Percentiles rank a stretch among this genome's conserved stretches.
Conservation (phyloP, 2,113 vertebrate genomes). For the Plotosus lineatus region DNA sequence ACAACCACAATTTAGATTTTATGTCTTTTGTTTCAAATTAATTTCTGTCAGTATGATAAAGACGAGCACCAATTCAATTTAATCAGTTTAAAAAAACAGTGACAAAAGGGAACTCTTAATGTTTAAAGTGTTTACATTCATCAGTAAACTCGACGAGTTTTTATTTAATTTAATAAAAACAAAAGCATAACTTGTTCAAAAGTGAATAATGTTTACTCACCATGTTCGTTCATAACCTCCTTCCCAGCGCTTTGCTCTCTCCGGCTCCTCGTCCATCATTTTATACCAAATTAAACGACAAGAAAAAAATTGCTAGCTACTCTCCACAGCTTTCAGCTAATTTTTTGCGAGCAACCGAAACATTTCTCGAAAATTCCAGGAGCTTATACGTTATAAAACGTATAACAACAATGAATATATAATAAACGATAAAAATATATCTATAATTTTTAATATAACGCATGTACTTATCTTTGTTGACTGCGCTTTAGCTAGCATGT, state of each 20-base stretch:
- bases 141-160: no score
- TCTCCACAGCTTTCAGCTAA: neutral
- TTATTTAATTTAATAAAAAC: no score
- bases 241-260: constrained; percentile 94
- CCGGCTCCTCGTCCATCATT: constrained; percentile 92
- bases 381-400: no score
- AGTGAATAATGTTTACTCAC: constrained; percentile 61
- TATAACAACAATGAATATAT: no score
- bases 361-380: neutral
- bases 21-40: neutral
- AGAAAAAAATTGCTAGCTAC: neutral
- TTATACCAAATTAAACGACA: neutral
- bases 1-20: neutral
- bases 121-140: no score
- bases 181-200: no score
- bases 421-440: no score
- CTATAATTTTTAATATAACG: neutral
- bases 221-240: constrained; percentile 98
- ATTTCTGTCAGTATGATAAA: no score
- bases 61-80: no score
- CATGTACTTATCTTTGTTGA: no score
- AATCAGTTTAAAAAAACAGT: neutral
- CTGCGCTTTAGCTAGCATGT: no score
- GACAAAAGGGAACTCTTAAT: neutral
- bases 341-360: neutral